Evolutionary conservation across 1,140 invertebrate species (phyloP).

Genomic region (Drosophila ficusphila): DNA sequence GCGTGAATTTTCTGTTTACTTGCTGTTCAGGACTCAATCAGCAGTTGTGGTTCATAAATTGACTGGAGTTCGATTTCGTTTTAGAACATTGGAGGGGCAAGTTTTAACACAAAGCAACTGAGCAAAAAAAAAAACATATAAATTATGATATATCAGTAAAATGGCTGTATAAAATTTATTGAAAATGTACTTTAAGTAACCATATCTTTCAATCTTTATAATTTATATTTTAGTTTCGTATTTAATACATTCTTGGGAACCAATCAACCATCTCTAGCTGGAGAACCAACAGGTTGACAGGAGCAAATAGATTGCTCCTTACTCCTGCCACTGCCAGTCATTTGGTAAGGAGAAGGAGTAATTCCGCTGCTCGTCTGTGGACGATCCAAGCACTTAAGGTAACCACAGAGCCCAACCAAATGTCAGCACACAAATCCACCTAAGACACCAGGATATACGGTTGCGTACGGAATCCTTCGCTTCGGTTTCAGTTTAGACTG

Average conservation of each 20-base stretch:
- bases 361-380: neutral
- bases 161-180: no score
- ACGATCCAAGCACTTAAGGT: slow-evolving; percentile 33
- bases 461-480: slow-evolving; percentile 6
- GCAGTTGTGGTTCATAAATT: neutral
- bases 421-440: slow-evolving; percentile 53
- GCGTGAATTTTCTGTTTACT: neutral
- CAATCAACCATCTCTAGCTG: slow-evolving; percentile 28
- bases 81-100: no score
- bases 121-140: no score
- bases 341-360: neutral
- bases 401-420: slow-evolving; percentile 60
- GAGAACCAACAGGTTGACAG: slow-evolving; percentile 36
- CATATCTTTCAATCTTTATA: no score
- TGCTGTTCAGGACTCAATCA: slow-evolving; percentile 1
- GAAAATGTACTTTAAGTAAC: no score
- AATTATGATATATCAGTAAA: no score
- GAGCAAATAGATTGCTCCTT: neutral
- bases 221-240: no score
- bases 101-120: no score
- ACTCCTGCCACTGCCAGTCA: slow-evolving; percentile 24
- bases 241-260: no score
- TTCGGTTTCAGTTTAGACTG: slow-evolving; percentile 6
- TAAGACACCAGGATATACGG: slow-evolving; percentile 30
- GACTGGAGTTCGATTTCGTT: neutral